Percentiles rank a stretch among this genome's conserved stretches.
Conservation (phyloP, 2,888 invertebrate genomes). For the Ormyrus nitidulus region DNA sequence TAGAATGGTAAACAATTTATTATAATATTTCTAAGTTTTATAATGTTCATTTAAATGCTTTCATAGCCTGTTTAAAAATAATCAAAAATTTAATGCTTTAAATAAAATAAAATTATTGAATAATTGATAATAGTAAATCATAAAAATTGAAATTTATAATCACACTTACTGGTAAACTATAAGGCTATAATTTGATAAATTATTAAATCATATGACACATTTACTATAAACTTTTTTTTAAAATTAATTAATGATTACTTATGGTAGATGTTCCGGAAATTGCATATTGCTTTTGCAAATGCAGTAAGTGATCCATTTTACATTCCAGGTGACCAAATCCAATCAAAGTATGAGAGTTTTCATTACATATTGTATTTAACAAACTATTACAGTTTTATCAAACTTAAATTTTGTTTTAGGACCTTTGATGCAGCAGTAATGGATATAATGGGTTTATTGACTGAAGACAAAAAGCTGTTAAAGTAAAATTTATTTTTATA, state of each 20-base stretch:
- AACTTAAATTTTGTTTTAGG: conserved; percentile 61
- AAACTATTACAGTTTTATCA: not conserved
- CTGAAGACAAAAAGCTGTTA: conserved; percentile 41
- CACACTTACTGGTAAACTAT: not conserved
- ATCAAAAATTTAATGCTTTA: not conserved
- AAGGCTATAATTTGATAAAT: conserved; percentile 4
- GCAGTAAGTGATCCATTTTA: conserved; percentile 98
- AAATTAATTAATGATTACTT: conserved; percentile 18
- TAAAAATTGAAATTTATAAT: not conserved
- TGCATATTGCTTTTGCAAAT: conserved; percentile 95
- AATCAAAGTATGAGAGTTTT: conserved; percentile 83
- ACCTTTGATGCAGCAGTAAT: conserved; percentile 69
- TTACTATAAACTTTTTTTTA: not conserved
- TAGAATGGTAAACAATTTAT: conserved; percentile 81
- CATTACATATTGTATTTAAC: conserved; percentile 30
- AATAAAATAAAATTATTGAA: no score
- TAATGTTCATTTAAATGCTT: not conserved
- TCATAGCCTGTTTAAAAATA: not conserved
- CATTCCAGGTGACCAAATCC: conserved; percentile 92
- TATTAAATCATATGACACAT: conserved; percentile 1
- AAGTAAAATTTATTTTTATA: not conserved
- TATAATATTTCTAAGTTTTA: not conserved
- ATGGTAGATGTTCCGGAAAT: conserved; percentile 87
- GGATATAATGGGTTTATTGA: conserved; percentile 70
- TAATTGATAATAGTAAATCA: no score